These are phyloP conservation scores for Bruchidius siliquastri DNA, from an alignment of 2,888 invertebrate species.

Conservation along the genomic window DNA sequence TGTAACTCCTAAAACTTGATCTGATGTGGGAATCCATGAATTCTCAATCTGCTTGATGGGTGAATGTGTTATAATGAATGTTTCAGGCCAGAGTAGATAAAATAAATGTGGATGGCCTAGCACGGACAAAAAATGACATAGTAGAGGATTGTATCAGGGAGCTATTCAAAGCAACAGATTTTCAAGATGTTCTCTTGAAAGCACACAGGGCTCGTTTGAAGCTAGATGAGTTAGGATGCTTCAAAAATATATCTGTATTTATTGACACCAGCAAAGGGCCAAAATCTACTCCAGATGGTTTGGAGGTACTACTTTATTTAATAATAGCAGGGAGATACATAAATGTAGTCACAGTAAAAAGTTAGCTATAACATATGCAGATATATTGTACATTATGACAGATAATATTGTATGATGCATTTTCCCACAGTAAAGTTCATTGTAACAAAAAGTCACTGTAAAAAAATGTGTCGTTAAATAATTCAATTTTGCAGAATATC, in stretches of 20 bases:
- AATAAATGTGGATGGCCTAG: slow-evolving; percentile 79
- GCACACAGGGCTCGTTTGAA: slow-evolving; percentile 68
- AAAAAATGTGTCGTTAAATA: no score
- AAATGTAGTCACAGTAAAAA: no score
- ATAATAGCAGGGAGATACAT: no score
- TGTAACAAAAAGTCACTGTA: no score
- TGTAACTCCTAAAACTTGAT: no score
- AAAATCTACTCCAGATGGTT: slow-evolving; percentile 71
- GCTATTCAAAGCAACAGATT: slow-evolving; percentile 78
- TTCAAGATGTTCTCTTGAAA: slow-evolving; percentile 75
- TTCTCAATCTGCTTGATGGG: no score
- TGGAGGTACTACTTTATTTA: slow-evolving; percentile 56
- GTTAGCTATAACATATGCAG: no score
- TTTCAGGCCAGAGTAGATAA: slow-evolving; percentile 76
- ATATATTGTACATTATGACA: no score
- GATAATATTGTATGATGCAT: no score
- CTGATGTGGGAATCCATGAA: no score
- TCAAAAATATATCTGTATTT: slow-evolving; percentile 76
- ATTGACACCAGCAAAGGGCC: slow-evolving; percentile 84
- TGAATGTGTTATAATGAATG: background rate
- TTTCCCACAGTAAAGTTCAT: no score
- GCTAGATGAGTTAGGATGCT: slow-evolving; percentile 81
- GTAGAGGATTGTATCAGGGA: slow-evolving; percentile 73
- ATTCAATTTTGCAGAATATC: no score
- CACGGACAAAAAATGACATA: slow-evolving; percentile 85